These are phyloP conservation scores for Rhinopomastus cyanomelas DNA, from an alignment of 2,113 vertebrate genomes.

Conservation along the genomic window DNA sequence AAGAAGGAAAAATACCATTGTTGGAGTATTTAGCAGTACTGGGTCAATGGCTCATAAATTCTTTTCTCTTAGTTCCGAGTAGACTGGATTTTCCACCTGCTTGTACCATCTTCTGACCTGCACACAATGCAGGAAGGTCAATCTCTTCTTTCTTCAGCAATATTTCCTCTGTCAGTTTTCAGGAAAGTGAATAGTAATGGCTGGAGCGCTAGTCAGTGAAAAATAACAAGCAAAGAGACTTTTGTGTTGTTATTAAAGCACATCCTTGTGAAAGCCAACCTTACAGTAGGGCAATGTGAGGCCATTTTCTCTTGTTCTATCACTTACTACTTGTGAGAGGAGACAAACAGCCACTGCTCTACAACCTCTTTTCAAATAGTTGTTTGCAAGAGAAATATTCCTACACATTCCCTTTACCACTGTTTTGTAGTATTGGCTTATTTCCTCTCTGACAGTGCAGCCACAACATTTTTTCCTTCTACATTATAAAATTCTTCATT, in stretches of 20 bases:
- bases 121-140: rapidly evolving
- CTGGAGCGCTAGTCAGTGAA: neutral
- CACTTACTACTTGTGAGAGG: too few species aligned
- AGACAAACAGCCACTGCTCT: too few species aligned
- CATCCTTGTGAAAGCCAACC: neutral
- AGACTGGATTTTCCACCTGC: neutral
- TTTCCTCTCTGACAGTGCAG: neutral
- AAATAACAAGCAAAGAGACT: neutral
- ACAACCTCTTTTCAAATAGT: too few species aligned
- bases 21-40: neutral
- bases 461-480: neutral
- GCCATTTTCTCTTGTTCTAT: too few species aligned
- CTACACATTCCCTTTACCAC: neutral
- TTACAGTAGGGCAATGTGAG: neutral
- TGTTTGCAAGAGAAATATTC: neutral
- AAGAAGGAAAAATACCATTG: neutral
- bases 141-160: neutral
- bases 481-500: neutral
- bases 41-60: neutral
- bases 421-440: neutral
- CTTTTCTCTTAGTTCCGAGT: neutral
- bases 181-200: neutral
- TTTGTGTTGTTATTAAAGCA: neutral
- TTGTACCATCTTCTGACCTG: neutral
- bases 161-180: neutral